A percentile compares a stretch with the other conserved stretches of the same genome.
phyloP scores from a whole-genome alignment of 1,140 invertebrate species.

The Pantala flavescens region DNA sequence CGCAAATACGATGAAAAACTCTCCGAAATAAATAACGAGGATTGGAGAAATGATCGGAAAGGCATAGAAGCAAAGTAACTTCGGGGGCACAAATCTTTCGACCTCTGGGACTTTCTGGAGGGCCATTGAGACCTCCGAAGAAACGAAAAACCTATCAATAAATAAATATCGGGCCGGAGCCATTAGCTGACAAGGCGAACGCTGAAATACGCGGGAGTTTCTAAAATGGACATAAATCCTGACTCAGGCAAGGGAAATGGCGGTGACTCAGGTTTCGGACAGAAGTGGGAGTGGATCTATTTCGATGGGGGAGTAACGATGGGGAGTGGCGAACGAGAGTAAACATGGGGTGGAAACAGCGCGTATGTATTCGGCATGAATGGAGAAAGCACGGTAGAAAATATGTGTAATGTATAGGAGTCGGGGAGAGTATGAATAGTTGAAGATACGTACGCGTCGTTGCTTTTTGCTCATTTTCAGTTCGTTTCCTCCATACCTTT shows the following conservation, averaged over 20 bases:
- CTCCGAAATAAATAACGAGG: not conserved
- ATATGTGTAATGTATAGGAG: not conserved
- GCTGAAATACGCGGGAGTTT: not conserved
- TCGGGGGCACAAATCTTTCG: not conserved
- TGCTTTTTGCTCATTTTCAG: no score
- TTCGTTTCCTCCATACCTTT: no score
- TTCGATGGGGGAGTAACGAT: not conserved
- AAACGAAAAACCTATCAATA: not conserved
- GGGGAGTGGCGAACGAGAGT: not conserved
- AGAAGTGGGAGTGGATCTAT: not conserved
- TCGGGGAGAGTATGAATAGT: not conserved
- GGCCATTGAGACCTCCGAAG: not conserved
- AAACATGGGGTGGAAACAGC: not conserved
- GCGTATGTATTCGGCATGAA: not conserved
- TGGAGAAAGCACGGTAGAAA: not conserved
- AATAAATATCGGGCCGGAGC: not conserved
- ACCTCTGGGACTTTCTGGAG: not conserved
- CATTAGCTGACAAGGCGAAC: not conserved
- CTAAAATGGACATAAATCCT: constrained; percentile 10
- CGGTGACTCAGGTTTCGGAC: constrained; percentile 6
- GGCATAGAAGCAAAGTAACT: not conserved
- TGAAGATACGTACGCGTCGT: no score
- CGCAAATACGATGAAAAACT: no score
- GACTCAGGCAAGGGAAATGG: constrained; percentile 1
- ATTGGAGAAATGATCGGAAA: constrained; percentile 6